phyloP scores from a whole-genome alignment of 2,888 invertebrate species.

The Amiota mariae region DNA sequence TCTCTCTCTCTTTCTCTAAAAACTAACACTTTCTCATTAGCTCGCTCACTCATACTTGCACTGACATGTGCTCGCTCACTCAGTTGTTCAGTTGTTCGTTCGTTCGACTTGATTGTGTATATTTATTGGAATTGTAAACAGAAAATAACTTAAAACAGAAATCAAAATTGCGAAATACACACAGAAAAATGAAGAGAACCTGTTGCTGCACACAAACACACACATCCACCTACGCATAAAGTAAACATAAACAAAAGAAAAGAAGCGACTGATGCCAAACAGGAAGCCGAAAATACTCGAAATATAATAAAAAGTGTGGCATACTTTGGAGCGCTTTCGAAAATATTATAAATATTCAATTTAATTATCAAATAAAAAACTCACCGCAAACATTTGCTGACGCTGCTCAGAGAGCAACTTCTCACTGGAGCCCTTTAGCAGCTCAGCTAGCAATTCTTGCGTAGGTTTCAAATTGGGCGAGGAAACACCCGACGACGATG shows the following conservation, averaged over 20 bases:
- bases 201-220: constrained; percentile 39
- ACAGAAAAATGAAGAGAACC: constrained; percentile 33
- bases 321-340: constrained; percentile 35
- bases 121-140: constrained; percentile 28
- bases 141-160: constrained; percentile 17
- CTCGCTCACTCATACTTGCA: too few species aligned
- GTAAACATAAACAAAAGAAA: neutral
- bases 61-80: too few species aligned
- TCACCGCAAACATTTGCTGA: constrained; percentile 71
- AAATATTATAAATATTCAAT: neutral
- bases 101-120: neutral
- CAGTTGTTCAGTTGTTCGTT: too few species aligned
- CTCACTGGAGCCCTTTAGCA: constrained; percentile 86
- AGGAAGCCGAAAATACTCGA: neutral
- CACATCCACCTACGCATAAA: neutral
- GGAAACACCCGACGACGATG: constrained; percentile 30
- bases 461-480: constrained; percentile 72
- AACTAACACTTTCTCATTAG: too few species aligned
- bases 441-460: constrained; percentile 83
- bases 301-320: constrained; percentile 16
- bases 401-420: constrained; percentile 78
- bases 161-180: constrained; percentile 27
- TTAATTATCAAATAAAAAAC: constrained; percentile 44
- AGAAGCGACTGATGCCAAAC: neutral
- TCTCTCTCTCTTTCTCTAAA: too few species aligned